phyloP scores from a whole-genome alignment of 2,113 vertebrate species.

The Tragelaphus buxtoni region DNA sequence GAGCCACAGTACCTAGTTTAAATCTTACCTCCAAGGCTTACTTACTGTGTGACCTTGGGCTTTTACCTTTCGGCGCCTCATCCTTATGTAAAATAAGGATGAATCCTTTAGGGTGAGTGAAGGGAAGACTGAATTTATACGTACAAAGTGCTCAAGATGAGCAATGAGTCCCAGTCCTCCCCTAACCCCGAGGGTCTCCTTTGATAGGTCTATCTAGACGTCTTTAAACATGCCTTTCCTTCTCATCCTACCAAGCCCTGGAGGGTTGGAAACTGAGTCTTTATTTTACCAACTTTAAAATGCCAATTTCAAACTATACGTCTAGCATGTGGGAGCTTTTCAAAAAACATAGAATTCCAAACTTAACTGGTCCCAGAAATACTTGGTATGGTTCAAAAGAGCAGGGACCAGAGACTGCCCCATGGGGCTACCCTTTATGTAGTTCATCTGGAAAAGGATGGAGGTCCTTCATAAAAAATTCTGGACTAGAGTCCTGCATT shows the following conservation, averaged over 20 bases:
- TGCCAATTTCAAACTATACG: not conserved
- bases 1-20: not conserved
- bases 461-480: not conserved
- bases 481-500: not conserved
- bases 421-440: accelerated
- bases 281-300: not conserved
- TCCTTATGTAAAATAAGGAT: not conserved
- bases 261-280: not conserved
- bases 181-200: not conserved
- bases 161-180: not conserved
- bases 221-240: not conserved
- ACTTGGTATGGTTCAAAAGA: not conserved
- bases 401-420: accelerated
- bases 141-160: not conserved
- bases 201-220: not conserved
- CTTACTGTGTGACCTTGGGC: not conserved
- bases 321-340: not conserved
- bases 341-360: not conserved
- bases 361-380: not conserved
- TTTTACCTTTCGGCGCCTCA: not conserved
- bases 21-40: not conserved
- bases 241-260: not conserved
- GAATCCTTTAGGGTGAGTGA: not conserved
- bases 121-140: not conserved
- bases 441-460: not conserved